Evolutionary conservation across 2,888 invertebrate genomes (phyloP).

Genomic region (Drosophila mayaguana): DNA sequence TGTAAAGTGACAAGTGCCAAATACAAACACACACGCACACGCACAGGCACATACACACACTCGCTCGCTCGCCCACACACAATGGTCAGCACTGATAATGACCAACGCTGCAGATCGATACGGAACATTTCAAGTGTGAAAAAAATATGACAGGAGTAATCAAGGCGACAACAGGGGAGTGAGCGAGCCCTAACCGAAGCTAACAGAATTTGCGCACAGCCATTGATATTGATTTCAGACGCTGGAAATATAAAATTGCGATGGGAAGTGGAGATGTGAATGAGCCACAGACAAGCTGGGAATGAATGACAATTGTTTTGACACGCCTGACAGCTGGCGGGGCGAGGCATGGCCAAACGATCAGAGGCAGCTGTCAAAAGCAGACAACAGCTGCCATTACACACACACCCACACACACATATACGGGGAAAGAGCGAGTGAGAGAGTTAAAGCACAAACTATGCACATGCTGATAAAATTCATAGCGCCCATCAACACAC

Average conservation of each 20-base stretch:
- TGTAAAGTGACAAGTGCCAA: slow-evolving; percentile 72
- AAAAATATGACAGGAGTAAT: slow-evolving; percentile 78
- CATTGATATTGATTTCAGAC: slow-evolving; percentile 67
- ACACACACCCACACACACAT: not conserved
- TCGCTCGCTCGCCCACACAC: not conserved
- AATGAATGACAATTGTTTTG: slow-evolving; percentile 77
- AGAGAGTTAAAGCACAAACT: slow-evolving; percentile 1
- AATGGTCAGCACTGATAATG: slow-evolving; percentile 67
- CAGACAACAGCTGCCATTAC: slow-evolving; percentile 34
- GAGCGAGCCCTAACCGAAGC: not conserved
- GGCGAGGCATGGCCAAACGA: not conserved
- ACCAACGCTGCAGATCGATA: slow-evolving; percentile 59
- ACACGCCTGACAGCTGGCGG: slow-evolving; percentile 55
- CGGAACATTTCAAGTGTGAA: slow-evolving; percentile 72
- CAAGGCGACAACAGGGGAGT: slow-evolving; percentile 53
- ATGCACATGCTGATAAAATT: slow-evolving; percentile 35
- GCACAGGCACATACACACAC: not conserved
- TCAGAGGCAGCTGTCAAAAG: slow-evolving; percentile 42
- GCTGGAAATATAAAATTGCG: slow-evolving; percentile 17
- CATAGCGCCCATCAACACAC: slow-evolving; percentile 16
- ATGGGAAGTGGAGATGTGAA: slow-evolving; percentile 10
- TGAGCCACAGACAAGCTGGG: slow-evolving; percentile 36
- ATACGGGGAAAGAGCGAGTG: not conserved
- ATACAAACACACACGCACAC: not conserved
- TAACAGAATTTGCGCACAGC: not conserved